Evolutionary conservation across 1,140 invertebrate genomes (phyloP).

Genomic region (Drosophila santomea): DNA sequence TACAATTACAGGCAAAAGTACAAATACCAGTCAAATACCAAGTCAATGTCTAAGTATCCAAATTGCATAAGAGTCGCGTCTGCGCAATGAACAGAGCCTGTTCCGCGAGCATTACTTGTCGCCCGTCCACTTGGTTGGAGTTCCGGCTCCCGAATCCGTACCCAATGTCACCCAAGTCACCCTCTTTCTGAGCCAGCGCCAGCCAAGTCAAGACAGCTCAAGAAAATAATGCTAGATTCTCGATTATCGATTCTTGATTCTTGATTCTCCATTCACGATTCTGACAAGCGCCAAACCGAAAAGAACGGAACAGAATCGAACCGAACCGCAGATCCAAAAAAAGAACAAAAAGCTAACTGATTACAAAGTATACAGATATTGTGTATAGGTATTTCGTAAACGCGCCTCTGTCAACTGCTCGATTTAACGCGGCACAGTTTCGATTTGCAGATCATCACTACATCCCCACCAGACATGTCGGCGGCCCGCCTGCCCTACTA

Average conservation of each 20-base stretch:
- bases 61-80: constrained; percentile 66
- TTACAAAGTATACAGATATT: constrained; percentile 47
- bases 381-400: constrained; percentile 73
- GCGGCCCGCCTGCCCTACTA: constrained; percentile 67
- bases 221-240: constrained; percentile 27
- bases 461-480: constrained; percentile 52
- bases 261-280: constrained; percentile 7
- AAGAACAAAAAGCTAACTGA: constrained; percentile 17
- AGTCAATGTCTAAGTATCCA: constrained; percentile 35
- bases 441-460: constrained; percentile 72
- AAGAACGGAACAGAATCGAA: constrained; percentile 6
- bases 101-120: constrained; percentile 17
- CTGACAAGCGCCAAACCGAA: constrained; percentile 6
- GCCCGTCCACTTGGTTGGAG: constrained; percentile 22
- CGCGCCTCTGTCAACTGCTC: constrained; percentile 55
- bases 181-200: constrained; percentile 20
- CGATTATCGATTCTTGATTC: constrained; percentile 16
- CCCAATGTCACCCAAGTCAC: not conserved
- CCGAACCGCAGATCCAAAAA: constrained; percentile 28
- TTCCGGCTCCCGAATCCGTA: constrained; percentile 1
- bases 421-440: constrained; percentile 82
- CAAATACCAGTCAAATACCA: not conserved
- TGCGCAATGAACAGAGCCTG: constrained; percentile 1
- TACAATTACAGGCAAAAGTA: not conserved
- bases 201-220: constrained; percentile 22